Percentiles rank a stretch among this genome's conserved stretches.
These are phyloP conservation scores for Dermolepida albohirtum DNA, from an alignment of 2,888 invertebrate species.

Conservation along the genomic window DNA sequence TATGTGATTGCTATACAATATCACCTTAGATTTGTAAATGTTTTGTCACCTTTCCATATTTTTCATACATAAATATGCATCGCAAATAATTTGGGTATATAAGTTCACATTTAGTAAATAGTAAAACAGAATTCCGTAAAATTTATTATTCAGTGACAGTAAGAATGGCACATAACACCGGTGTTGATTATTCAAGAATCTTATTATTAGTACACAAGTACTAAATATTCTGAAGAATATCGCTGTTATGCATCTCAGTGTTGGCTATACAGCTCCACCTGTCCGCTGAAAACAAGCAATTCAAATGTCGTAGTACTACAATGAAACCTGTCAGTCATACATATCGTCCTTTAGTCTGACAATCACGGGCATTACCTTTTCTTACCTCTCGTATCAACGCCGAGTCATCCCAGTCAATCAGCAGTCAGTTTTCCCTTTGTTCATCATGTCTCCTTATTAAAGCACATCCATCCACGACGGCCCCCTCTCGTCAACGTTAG, in stretches of 20 bases:
- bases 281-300: conserved; percentile 59
- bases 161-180: neutral
- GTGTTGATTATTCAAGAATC: conserved; percentile 13
- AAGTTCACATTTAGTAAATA: too few species aligned
- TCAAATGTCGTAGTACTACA: conserved; percentile 63
- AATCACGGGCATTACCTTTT: conserved; percentile 50
- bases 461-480: conserved; percentile 42
- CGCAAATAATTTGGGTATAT: too few species aligned
- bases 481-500: conserved; percentile 54
- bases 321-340: conserved; percentile 63
- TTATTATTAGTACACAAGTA: conserved; percentile 12
- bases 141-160: neutral
- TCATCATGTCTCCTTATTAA: conserved; percentile 59
- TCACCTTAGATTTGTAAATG: too few species aligned
- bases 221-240: conserved; percentile 13
- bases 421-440: conserved; percentile 52
- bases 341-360: conserved; percentile 52
- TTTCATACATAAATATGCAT: too few species aligned
- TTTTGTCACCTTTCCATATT: too few species aligned
- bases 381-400: conserved; percentile 46
- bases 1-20: too few species aligned
- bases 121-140: neutral
- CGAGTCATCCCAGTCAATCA: conserved; percentile 35
- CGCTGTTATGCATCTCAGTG: conserved; percentile 13
- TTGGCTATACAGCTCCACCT: conserved; percentile 46